These are phyloP conservation scores for Bombus waltoni DNA, from an alignment of 1,140 invertebrate genomes.

Conservation along the genomic window DNA sequence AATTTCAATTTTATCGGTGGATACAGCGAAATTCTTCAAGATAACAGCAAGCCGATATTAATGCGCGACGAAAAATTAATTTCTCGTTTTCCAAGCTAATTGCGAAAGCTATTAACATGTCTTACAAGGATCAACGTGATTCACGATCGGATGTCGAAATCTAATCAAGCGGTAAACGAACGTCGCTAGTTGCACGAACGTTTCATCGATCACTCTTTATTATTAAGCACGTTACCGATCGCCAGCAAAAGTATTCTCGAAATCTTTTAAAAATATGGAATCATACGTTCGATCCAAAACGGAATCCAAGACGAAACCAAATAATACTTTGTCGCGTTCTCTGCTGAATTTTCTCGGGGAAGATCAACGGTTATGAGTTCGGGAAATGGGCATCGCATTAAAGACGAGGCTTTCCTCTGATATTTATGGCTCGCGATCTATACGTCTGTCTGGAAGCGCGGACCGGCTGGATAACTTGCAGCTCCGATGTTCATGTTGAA, in stretches of 20 bases:
- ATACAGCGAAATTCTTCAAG: not conserved
- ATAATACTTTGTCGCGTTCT: constrained; percentile 6
- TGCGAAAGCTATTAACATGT: not conserved
- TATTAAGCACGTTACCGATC: too few species aligned
- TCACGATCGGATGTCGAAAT: too few species aligned
- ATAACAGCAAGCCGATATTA: not conserved
- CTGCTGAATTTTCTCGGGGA: constrained; percentile 52
- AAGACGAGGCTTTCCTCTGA: constrained; percentile 45
- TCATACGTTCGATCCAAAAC: not conserved
- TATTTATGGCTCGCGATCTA: constrained; percentile 66
- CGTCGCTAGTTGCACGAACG: not conserved
- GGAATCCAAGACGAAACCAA: not conserved
- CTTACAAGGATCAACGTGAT: too few species aligned
- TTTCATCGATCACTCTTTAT: not conserved
- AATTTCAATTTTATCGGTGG: not conserved
- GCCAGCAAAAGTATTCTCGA: not conserved
- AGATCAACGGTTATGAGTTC: constrained; percentile 67
- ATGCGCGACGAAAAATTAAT: not conserved
- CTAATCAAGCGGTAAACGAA: not conserved
- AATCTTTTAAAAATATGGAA: not conserved
- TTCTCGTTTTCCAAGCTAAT: not conserved
- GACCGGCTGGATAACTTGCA: constrained; percentile 29
- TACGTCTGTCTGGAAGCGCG: constrained; percentile 49
- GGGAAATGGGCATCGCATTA: constrained; percentile 65
- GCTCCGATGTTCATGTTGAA: constrained; percentile 50